Evolutionary conservation across 2,888 invertebrate species (phyloP).

Genomic region (Cryptus armator): DNA sequence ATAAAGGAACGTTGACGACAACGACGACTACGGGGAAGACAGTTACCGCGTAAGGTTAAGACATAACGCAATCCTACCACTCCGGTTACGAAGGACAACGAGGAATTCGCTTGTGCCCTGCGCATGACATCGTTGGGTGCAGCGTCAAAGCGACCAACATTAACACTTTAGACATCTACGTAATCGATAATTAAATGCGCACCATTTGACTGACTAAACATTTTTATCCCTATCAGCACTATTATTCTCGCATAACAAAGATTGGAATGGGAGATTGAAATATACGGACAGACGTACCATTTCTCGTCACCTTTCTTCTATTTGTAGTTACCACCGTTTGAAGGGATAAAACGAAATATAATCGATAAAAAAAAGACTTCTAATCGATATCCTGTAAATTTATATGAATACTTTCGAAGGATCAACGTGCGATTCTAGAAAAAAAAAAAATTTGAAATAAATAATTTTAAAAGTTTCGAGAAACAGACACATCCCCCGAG

Average conservation of each 20-base stretch:
- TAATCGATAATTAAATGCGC: not conserved
- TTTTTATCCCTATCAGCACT: not conserved
- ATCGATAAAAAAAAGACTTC: too few species aligned
- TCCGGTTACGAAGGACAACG: conserved; percentile 2
- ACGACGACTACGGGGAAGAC: conserved; percentile 22
- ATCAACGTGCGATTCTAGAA: too few species aligned
- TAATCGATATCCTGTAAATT: too few species aligned
- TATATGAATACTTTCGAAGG: too few species aligned
- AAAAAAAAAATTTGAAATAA: too few species aligned
- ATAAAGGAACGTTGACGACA: conserved; percentile 46
- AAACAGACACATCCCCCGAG: too few species aligned
- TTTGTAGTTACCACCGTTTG: too few species aligned
- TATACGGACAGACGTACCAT: not conserved
- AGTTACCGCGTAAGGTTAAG: not conserved
- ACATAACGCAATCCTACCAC: conserved; percentile 17
- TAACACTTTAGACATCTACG: not conserved
- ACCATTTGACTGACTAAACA: not conserved
- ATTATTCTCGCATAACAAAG: not conserved
- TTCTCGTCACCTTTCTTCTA: too few species aligned
- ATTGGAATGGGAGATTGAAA: too few species aligned
- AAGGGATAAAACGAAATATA: too few species aligned
- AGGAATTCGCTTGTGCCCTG: conserved; percentile 19
- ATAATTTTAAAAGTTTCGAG: too few species aligned
- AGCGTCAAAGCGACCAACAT: conserved; percentile 1
- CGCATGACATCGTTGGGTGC: not conserved